phyloP scores from a whole-genome alignment of 2,888 invertebrate genomes.

The Mythimna impura region DNA sequence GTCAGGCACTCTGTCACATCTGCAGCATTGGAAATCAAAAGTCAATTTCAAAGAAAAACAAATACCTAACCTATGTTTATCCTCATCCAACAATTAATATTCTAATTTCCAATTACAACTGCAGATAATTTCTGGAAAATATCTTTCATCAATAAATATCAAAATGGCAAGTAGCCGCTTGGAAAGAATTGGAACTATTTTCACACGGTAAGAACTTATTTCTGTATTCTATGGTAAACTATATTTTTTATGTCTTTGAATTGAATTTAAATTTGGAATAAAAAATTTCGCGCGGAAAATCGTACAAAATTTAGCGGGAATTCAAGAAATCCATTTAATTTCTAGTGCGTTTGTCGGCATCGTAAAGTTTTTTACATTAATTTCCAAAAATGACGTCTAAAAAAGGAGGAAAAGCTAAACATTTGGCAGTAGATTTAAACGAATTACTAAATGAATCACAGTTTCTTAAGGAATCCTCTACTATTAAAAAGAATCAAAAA shows the following conservation, averaged over 20 bases:
- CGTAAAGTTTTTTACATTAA: neutral
- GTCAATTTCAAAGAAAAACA: slow-evolving; percentile 23
- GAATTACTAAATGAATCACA: slow-evolving; percentile 78
- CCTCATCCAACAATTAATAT: neutral
- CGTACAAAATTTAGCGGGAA: slow-evolving; percentile 44
- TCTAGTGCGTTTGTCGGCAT: neutral
- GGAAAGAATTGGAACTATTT: slow-evolving; percentile 94
- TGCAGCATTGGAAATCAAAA: neutral
- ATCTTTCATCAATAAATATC: slow-evolving; percentile 8
- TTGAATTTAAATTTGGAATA: slow-evolving; percentile 38
- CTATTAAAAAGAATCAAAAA: slow-evolving; percentile 75
- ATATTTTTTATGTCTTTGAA: slow-evolving; percentile 10
- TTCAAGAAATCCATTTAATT: neutral
- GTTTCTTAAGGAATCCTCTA: slow-evolving; percentile 76
- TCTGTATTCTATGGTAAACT: neutral
- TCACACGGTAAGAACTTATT: slow-evolving; percentile 89
- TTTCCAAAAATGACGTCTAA: slow-evolving; percentile 74
- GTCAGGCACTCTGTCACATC: neutral
- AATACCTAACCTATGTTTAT: neutral
- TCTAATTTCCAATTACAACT: neutral
- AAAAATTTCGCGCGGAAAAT: slow-evolving; percentile 47
- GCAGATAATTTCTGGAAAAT: neutral
- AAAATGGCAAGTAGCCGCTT: slow-evolving; percentile 93
- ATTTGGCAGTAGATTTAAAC: slow-evolving; percentile 74
- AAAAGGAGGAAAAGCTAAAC: slow-evolving; percentile 75